phyloP scores from a whole-genome alignment of 2,888 invertebrate species.

The Latrodectus elegans region DNA sequence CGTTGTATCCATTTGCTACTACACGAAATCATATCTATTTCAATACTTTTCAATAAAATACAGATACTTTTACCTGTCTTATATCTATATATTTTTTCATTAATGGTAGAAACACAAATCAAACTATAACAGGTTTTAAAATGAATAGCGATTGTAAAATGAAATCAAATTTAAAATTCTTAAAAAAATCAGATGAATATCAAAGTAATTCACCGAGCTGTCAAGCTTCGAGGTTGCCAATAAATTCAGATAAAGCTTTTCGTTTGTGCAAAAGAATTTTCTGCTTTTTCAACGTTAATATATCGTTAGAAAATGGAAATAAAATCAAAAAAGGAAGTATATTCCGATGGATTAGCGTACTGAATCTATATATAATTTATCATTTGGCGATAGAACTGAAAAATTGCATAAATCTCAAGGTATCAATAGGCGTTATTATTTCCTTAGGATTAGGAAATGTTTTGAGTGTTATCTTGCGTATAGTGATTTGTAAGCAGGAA shows the following conservation, averaged over 20 bases:
- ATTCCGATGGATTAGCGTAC: not conserved
- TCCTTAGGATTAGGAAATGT: slow-evolving; percentile 20
- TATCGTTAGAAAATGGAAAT: not conserved
- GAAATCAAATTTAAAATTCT: too few relatives aligned
- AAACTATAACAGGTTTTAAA: too few relatives aligned
- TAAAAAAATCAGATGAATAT: too few relatives aligned
- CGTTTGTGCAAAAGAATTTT: slow-evolving; percentile 11
- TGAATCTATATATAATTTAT: slow-evolving; percentile 32
- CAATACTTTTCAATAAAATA: too few relatives aligned
- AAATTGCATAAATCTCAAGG: not conserved
- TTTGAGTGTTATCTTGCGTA: slow-evolving; percentile 1
- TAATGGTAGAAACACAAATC: too few relatives aligned
- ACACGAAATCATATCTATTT: too few relatives aligned
- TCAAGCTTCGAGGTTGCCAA: too few relatives aligned
- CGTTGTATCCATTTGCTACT: too few relatives aligned
- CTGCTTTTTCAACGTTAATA: slow-evolving; percentile 15
- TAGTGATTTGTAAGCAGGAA: slow-evolving; percentile 8
- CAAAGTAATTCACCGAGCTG: too few relatives aligned
- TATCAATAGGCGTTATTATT: slow-evolving; percentile 12
- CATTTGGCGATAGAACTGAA: slow-evolving; percentile 18
- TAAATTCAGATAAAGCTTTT: slow-evolving; percentile 8
- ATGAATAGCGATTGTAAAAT: too few relatives aligned
- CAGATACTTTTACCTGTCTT: too few relatives aligned
- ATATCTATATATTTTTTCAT: too few relatives aligned
- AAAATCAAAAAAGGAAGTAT: not conserved